Conservation (phyloP, 1,140 invertebrate species). For the Nylanderia fulva region DNA sequence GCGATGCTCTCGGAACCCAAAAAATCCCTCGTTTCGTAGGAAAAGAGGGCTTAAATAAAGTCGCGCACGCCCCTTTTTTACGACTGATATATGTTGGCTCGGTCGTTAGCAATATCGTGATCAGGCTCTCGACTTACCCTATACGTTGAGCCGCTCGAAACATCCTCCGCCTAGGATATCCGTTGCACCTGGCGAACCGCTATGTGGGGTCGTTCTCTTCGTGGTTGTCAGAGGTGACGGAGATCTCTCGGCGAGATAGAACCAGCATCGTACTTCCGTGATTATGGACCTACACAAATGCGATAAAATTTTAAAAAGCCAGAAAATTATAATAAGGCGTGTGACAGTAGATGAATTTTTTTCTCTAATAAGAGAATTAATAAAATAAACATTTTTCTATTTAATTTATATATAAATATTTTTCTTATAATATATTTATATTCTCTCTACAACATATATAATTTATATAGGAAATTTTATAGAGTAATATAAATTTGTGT, state of each 20-base stretch:
- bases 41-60: constrained; percentile 59
- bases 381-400: background rate
- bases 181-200: constrained; percentile 48
- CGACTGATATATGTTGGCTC: constrained; percentile 51
- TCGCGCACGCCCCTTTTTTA: constrained; percentile 53
- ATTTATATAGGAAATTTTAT: background rate
- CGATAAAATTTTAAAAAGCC: background rate
- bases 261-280: background rate
- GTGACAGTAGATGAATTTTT: background rate
- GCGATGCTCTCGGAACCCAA: constrained; percentile 29
- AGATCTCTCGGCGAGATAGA: constrained; percentile 34
- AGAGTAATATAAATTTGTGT: background rate
- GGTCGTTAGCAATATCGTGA: constrained; percentile 45
- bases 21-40: constrained; percentile 51
- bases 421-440: background rate
- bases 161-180: constrained; percentile 29
- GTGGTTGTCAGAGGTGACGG: constrained; percentile 21
- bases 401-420: no score
- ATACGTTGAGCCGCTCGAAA: constrained; percentile 45
- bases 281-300: background rate
- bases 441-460: background rate
- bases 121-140: constrained; percentile 42
- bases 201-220: constrained; percentile 38
- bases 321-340: background rate
- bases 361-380: background rate